These are phyloP conservation scores for Drosophila kikkawai DNA, from an alignment of 1,140 invertebrate species.

Conservation along the genomic window DNA sequence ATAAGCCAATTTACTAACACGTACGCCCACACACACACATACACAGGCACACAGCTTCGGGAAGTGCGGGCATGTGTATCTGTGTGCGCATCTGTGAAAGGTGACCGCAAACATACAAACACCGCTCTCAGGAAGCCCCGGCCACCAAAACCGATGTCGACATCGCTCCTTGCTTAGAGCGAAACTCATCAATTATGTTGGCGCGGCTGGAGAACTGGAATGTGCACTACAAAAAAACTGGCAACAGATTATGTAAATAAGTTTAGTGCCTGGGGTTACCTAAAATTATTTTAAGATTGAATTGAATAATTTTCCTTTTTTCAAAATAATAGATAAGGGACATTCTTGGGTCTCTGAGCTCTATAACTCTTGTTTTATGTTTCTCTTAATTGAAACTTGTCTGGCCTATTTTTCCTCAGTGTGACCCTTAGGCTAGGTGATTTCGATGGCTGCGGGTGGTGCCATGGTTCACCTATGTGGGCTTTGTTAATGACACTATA, in stretches of 20 bases:
- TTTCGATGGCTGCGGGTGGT: conserved; percentile 17
- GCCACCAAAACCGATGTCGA: conserved; percentile 47
- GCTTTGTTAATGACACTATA: conserved; percentile 65
- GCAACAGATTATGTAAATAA: neutral
- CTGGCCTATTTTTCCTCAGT: neutral
- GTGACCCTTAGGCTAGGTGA: conserved; percentile 2
- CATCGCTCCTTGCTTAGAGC: conserved; percentile 57
- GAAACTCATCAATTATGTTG: conserved; percentile 81
- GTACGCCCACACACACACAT: conserved; percentile 11
- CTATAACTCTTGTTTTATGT: neutral
- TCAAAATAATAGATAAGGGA: neutral
- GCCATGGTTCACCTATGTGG: conserved; percentile 21
- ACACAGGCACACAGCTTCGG: conserved; percentile 14
- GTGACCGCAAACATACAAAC: conserved; percentile 63
- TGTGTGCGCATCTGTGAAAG: conserved; percentile 17
- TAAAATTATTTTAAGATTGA: neutral
- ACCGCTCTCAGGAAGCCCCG: conserved; percentile 36
- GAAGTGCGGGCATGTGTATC: conserved; percentile 18
- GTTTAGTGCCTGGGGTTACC: too few relatives aligned
- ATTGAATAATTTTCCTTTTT: neutral
- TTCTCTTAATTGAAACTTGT: neutral
- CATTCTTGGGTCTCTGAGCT: neutral
- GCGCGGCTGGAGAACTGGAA: conserved; percentile 56
- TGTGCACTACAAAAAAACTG: neutral
- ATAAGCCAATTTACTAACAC: conserved; percentile 76